phyloP scores from a whole-genome alignment of 2,797 vertebrate genomes.

The Podarcis siculus region DNA sequence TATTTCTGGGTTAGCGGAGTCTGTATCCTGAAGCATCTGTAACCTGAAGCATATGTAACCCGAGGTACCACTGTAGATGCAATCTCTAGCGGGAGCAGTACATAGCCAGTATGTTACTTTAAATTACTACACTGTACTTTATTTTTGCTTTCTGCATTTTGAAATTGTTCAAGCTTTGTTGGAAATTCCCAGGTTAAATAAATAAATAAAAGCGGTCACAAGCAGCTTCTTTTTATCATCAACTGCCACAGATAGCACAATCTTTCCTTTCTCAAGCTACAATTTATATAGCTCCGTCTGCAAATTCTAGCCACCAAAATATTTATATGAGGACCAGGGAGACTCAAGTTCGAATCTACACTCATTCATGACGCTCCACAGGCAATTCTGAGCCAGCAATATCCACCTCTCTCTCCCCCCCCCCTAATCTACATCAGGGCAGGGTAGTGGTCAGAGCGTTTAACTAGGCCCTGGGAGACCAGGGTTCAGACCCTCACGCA shows the following conservation, averaged over 20 bases:
- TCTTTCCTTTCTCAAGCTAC: not conserved
- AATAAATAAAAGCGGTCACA: not conserved
- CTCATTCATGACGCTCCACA: not conserved
- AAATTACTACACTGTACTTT: no score
- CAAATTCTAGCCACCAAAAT: not conserved
- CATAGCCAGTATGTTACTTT: no score
- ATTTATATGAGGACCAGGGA: not conserved
- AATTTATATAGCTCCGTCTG: not conserved
- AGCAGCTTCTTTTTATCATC: not conserved
- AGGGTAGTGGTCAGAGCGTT: no score
- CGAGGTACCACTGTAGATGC: no score
- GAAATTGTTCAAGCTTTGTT: not conserved
- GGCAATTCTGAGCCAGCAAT: not conserved
- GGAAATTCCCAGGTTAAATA: not conserved
- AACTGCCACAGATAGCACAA: not conserved
- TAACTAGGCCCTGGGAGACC: no score
- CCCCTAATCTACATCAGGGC: not conserved
- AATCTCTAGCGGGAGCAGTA: no score
- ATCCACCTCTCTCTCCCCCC: not conserved
- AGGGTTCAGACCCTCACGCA: no score
- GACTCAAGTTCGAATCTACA: not conserved
- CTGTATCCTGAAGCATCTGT: no score
- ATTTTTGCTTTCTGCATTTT: not conserved
- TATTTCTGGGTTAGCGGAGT: no score
- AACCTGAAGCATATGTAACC: no score